Percentiles rank a stretch among this genome's conserved stretches.
These are phyloP conservation scores for Galeopterus variegatus DNA, from an alignment of 2,113 vertebrate genomes.

Conservation along the genomic window DNA sequence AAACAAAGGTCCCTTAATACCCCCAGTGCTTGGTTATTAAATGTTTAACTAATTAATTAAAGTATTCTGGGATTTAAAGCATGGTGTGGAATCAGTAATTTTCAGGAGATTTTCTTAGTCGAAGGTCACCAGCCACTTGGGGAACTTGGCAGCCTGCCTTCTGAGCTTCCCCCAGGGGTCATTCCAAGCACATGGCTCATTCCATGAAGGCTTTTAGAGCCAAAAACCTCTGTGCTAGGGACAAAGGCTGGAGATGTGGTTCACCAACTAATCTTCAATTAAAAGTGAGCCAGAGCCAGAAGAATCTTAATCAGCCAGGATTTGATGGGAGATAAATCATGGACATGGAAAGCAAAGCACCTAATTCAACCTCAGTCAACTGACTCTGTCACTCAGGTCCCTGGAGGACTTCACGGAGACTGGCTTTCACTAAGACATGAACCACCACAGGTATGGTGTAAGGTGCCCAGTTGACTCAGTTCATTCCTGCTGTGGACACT, in stretches of 20 bases:
- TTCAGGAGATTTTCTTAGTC: constrained; percentile 18
- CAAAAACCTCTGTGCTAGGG: background rate
- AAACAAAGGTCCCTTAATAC: background rate
- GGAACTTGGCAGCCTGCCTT: background rate
- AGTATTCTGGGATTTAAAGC: background rate
- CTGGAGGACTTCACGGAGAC: background rate
- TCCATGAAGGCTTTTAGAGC: background rate
- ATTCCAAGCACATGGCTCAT: background rate
- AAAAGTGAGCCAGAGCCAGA: background rate
- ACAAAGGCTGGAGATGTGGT: background rate
- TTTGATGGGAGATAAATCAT: background rate
- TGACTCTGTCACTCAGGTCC: background rate
- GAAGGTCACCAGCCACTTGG: background rate
- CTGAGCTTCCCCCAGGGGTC: constrained; percentile 1
- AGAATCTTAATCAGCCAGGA: background rate
- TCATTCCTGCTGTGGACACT: accelerated
- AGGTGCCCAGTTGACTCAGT: accelerated
- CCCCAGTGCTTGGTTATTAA: background rate
- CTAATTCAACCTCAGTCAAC: background rate
- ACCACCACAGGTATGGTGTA: background rate
- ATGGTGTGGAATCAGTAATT: constrained; percentile 11
- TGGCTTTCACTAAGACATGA: background rate
- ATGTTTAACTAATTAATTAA: background rate
- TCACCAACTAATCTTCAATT: background rate
- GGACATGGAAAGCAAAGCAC: background rate